Percentiles rank a stretch among this genome's conserved stretches.
These are phyloP conservation scores for Sphenopsis melanotis DNA, from an alignment of 2,797 vertebrate species.

Conservation along the genomic window DNA sequence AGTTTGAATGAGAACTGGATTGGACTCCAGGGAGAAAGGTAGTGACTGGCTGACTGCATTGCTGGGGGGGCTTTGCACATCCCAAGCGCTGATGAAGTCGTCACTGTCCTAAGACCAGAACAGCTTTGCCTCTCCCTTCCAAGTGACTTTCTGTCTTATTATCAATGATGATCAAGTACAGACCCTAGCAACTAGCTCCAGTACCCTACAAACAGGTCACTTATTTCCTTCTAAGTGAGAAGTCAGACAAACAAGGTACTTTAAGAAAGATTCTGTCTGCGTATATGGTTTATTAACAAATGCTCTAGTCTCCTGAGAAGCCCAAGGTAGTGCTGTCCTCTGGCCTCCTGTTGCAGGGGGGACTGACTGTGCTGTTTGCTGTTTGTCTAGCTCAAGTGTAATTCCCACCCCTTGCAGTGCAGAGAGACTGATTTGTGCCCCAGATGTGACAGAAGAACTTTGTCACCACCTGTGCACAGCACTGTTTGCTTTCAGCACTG, in stretches of 20 bases:
- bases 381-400: background rate
- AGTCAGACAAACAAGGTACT: background rate
- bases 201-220: background rate
- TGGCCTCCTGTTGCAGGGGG: background rate
- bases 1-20: background rate
- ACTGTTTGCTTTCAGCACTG: background rate
- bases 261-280: background rate
- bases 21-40: background rate
- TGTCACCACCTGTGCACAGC: background rate
- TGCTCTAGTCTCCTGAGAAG: background rate
- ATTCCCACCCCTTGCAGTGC: background rate
- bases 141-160: background rate
- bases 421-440: background rate
- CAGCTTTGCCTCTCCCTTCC: background rate
- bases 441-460: background rate
- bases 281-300: background rate
- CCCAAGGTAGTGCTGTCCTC: background rate
- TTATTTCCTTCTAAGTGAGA: background rate
- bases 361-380: background rate
- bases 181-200: background rate
- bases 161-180: background rate
- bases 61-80: background rate
- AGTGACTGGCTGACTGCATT: background rate
- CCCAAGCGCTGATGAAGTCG: background rate
- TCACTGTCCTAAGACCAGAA: background rate